phyloP scores from a whole-genome alignment of 2,797 vertebrate genomes.

The Clarias fuscus region DNA sequence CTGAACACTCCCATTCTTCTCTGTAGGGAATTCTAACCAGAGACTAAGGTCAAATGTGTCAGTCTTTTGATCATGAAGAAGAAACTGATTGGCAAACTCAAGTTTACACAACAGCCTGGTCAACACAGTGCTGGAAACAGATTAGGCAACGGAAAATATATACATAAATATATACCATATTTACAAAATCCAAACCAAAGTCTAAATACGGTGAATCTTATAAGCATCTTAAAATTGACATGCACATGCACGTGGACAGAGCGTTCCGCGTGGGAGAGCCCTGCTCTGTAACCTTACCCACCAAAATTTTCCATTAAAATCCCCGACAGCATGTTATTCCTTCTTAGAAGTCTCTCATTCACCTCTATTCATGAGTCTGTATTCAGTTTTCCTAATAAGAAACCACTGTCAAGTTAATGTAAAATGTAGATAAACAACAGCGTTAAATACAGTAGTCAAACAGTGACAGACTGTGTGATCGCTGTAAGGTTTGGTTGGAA shows the following conservation, averaged over 20 bases:
- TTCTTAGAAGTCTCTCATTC: constrained; percentile 60
- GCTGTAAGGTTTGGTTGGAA: constrained; percentile 19
- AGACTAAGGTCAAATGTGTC: constrained; percentile 25
- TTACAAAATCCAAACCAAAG: neutral
- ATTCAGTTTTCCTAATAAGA: constrained; percentile 13
- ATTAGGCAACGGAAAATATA: neutral
- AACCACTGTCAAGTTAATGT: constrained; percentile 6
- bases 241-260: neutral
- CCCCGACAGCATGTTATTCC: constrained; percentile 62
- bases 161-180: neutral
- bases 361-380: constrained; percentile 10
- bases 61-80: constrained; percentile 4
- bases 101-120: too few relatives aligned
- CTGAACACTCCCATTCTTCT: constrained; percentile 13
- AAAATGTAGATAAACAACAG: constrained; percentile 20
- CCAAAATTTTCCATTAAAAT: constrained; percentile 69
- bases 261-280: constrained; percentile 52
- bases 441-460: neutral
- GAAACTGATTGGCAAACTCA: neutral
- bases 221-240: neutral
- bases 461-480: constrained; percentile 3
- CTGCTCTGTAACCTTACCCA: constrained; percentile 59
- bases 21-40: constrained; percentile 10
- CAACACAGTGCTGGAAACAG: neutral
- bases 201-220: neutral